phyloP scores from a whole-genome alignment of 2,888 invertebrate genomes.

The Pollenia amentaria region DNA sequence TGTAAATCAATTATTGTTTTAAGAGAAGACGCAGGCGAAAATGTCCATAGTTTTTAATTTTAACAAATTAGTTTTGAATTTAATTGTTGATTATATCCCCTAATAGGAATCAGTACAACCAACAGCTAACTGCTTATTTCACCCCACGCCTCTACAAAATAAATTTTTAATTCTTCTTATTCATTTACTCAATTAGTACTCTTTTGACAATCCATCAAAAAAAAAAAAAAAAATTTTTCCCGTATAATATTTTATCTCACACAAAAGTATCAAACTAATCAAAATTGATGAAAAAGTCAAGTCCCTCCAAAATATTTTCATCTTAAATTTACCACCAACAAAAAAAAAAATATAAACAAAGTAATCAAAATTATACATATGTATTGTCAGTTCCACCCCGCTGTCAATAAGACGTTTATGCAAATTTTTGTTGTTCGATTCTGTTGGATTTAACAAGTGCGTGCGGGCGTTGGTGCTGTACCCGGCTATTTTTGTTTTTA shows the following conservation, averaged over 20 bases:
- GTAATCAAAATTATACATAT: slow-evolving; percentile 21
- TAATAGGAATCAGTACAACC: not conserved
- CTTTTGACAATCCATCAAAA: slow-evolving; percentile 61
- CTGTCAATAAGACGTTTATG: slow-evolving; percentile 42
- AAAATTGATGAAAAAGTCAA: slow-evolving; percentile 15
- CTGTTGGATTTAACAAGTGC: slow-evolving; percentile 53
- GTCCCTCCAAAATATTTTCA: not conserved
- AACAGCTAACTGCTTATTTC: not conserved
- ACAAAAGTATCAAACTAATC: slow-evolving; percentile 4
- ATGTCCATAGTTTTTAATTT: not conserved
- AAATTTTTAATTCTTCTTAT: not conserved
- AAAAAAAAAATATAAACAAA: slow-evolving; percentile 7
- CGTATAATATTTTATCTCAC: slow-evolving; percentile 8
- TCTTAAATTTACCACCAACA: slow-evolving; percentile 13
- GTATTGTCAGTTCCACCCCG: slow-evolving; percentile 5
- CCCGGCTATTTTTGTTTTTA: not conserved
- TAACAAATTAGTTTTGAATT: not conserved
- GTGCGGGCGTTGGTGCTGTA: slow-evolving; percentile 55
- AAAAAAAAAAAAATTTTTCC: slow-evolving; percentile 13
- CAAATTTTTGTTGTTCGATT: slow-evolving; percentile 42
- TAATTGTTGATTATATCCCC: not conserved
- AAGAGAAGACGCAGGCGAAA: not conserved
- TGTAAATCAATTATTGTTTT: not conserved
- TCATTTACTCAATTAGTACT: slow-evolving; percentile 64
- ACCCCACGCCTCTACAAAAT: not conserved